Percentiles rank a stretch among this genome's conserved stretches.
Conservation (phyloP, 2,113 vertebrate species). For the Anser brachyrhynchus region DNA sequence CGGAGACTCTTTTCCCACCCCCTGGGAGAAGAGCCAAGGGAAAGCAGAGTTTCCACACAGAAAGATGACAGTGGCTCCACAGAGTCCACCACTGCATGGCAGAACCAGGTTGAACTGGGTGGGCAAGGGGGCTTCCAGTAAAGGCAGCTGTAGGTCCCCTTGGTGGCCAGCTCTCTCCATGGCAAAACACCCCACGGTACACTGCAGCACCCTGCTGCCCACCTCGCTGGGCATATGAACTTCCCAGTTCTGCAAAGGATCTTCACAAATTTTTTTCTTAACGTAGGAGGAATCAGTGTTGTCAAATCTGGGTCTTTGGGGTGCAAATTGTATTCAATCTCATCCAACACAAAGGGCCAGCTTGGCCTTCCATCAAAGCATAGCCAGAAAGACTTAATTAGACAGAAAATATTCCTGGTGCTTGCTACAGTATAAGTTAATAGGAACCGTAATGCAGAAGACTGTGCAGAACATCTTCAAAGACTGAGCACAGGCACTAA, state of each 20-base stretch:
- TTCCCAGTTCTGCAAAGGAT: not conserved
- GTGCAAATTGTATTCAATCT: not conserved
- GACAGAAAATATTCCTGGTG: not conserved
- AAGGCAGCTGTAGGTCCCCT: not conserved
- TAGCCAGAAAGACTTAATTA: not conserved
- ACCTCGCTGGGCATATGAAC: fast-evolving
- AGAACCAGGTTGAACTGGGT: not conserved
- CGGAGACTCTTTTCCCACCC: not conserved
- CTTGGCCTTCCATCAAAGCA: not conserved
- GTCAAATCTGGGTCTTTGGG: not conserved
- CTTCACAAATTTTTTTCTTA: not conserved
- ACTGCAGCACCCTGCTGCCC: not conserved
- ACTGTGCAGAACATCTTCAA: fast-evolving
- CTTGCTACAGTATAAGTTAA: not conserved
- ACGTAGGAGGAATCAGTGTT: not conserved
- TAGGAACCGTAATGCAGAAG: not conserved
- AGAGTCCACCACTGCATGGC: fast-evolving
- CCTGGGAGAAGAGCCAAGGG: not conserved
- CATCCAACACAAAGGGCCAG: not conserved
- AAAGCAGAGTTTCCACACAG: not conserved
- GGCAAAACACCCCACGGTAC: not conserved
- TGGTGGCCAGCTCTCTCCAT: not conserved
- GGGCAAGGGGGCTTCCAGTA: not conserved
- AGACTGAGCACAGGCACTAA: not conserved
- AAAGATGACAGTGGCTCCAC: not conserved